Conservation (phyloP, 2,888 invertebrate species). For the Thecocarcelia acutangulata region DNA sequence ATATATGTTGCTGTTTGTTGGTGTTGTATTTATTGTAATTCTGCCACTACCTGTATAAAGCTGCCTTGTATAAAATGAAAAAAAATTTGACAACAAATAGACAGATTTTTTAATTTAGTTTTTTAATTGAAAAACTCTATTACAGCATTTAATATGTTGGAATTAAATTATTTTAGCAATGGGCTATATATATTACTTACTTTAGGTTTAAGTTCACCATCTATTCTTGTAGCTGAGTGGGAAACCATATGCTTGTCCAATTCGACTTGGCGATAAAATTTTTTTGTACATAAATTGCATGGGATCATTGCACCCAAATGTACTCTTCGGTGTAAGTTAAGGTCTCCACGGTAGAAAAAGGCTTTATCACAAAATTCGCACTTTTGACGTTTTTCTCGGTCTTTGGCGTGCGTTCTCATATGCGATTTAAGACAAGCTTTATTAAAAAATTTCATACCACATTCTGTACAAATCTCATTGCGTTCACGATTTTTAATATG, state of each 20-base stretch:
- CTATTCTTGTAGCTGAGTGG: constrained; percentile 33
- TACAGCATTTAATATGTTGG: no score
- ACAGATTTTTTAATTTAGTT: no score
- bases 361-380: constrained; percentile 61
- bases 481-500: constrained; percentile 47
- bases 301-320: constrained; percentile 57
- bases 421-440: constrained; percentile 14
- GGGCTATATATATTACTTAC: constrained; percentile 27
- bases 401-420: constrained; percentile 42
- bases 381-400: constrained; percentile 51
- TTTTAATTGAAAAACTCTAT: no score
- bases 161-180: no score
- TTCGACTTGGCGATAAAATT: constrained; percentile 50
- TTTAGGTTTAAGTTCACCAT: constrained; percentile 7
- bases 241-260: constrained; percentile 49
- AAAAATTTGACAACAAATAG: no score
- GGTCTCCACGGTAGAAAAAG: constrained; percentile 26
- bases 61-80: no score
- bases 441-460: constrained; percentile 40
- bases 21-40: no score
- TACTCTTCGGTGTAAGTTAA: constrained; percentile 53
- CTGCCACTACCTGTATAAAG: no score
- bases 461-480: constrained; percentile 30
- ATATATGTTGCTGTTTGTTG: no score
- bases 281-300: constrained; percentile 51